Evolutionary conservation across 2,113 vertebrate genomes (phyloP), one percentile per base, ranked within the genome.

Genomic region (Heterotis niloticus): DNA sequence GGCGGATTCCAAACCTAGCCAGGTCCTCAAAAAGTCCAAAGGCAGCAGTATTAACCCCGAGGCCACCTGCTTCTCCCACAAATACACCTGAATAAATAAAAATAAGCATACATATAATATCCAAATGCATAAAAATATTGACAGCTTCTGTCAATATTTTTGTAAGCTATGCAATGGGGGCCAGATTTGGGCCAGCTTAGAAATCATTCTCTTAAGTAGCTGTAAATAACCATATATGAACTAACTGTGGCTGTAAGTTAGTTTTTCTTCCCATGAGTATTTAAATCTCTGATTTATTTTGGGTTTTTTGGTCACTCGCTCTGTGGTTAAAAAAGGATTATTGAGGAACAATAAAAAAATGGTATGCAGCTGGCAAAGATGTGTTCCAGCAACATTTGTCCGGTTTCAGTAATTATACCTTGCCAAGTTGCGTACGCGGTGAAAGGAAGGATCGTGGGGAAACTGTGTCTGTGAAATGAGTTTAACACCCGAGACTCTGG

Each of bases 151-250:
- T 11, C 75, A n/a, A n/a, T n/a, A n/a, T 44, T 64, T 67, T 44
- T 66, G 51, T 51, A 7, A 23, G 75, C 23, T 65, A 66, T 26
- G 51, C 23, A 44, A 77, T 56, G 54, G 23, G 13, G 72, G 7
- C 44, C 75, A 77, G 51, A 64, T 66, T 77, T 77, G 44, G 51
- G 17, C 75, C 51, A 17, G 17, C 75, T 67, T 66, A 77, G 66
- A 77, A 77, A 77, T 65, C 66, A 24, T 64, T 44, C 34, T 44
- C 34, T 44, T 44, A 29, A 44, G 34, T 44, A 44, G 34, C 34
- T 34, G 51, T 70, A 70, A 65, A 44, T 66, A 77, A 77, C 24
- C n/a, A 66, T 66, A 77, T 77, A 77, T 67, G 54, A 44, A 77
- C 34, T 1, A 65, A n/a, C 51, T 77, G 60, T 77, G 26, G 26